Percentiles rank a stretch among this genome's conserved stretches.
Evolutionary conservation across 2,113 vertebrate genomes (phyloP).

Genomic region (Solea senegalensis): DNA sequence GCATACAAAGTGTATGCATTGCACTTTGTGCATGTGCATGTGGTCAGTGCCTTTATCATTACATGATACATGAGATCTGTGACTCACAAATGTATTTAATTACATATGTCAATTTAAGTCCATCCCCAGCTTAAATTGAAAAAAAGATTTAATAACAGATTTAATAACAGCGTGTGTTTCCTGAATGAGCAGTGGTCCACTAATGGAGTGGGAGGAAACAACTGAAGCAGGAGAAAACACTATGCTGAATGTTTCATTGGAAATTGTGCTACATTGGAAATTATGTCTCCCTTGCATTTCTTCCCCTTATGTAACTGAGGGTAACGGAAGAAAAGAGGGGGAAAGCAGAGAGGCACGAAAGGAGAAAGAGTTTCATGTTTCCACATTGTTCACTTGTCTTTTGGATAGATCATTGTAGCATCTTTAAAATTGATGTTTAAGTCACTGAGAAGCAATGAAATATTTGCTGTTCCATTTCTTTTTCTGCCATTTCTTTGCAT

Average conservation of each 20-base stretch:
- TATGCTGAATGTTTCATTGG: not conserved
- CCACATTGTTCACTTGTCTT: not conserved
- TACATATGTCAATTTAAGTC: too few species aligned
- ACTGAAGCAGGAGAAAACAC: not conserved
- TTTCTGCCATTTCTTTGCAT: not conserved
- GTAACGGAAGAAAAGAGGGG: not conserved
- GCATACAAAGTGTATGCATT: too few species aligned
- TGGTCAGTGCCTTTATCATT: too few species aligned
- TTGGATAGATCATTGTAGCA: not conserved
- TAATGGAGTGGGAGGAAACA: not conserved
- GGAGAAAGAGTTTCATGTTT: not conserved
- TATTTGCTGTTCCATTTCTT: not conserved
- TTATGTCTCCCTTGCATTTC: not conserved
- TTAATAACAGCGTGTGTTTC: too few species aligned
- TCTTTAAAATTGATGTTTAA: not conserved
- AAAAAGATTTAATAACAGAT: too few species aligned
- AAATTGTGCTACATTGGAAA: not conserved
- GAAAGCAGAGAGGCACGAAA: not conserved
- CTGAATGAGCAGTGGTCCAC: too few species aligned
- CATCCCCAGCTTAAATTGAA: too few species aligned
- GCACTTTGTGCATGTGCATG: too few species aligned
- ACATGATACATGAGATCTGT: too few species aligned
- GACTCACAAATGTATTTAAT: too few species aligned
- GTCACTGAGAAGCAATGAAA: not conserved
- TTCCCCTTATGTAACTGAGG: not conserved